Conservation (phyloP, 2,797 vertebrate species). For the Cirrhinus molitorella region DNA sequence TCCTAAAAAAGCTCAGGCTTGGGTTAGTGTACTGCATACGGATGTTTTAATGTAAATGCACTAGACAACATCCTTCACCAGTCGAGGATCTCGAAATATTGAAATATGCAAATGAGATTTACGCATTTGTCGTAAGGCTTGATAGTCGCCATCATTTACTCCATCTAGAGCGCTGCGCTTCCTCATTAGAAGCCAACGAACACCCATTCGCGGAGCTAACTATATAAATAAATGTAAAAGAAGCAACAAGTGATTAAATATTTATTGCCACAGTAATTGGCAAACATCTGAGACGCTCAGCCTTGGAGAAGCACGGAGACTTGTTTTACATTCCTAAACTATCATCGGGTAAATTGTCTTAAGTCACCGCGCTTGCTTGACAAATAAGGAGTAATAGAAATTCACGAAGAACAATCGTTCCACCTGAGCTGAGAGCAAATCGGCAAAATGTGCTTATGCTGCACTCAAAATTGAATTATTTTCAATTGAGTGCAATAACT, state of each 20-base stretch:
- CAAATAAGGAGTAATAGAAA: conserved; percentile 45
- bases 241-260: conserved; percentile 64
- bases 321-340: conserved; percentile 55
- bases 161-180: conserved; percentile 25
- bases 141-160: conserved; percentile 49
- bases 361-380: conserved; percentile 35
- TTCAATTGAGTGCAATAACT: neutral
- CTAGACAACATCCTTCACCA: conserved; percentile 19
- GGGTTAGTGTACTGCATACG: neutral
- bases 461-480: neutral
- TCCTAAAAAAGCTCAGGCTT: neutral
- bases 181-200: conserved; percentile 51
- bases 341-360: conserved; percentile 48
- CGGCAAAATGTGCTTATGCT: neutral
- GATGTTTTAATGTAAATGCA: conserved; percentile 5
- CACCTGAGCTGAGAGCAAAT: neutral
- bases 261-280: conserved; percentile 64
- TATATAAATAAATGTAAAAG: conserved; percentile 60
- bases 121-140: conserved; percentile 42
- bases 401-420: neutral
- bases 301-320: conserved; percentile 51
- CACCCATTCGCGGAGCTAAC: conserved; percentile 31
- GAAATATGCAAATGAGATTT: conserved; percentile 45
- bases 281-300: conserved; percentile 58
- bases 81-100: conserved; percentile 24